These are phyloP conservation scores for Ormyrus rosae DNA, from an alignment of 2,888 invertebrate genomes.

Conservation along the genomic window DNA sequence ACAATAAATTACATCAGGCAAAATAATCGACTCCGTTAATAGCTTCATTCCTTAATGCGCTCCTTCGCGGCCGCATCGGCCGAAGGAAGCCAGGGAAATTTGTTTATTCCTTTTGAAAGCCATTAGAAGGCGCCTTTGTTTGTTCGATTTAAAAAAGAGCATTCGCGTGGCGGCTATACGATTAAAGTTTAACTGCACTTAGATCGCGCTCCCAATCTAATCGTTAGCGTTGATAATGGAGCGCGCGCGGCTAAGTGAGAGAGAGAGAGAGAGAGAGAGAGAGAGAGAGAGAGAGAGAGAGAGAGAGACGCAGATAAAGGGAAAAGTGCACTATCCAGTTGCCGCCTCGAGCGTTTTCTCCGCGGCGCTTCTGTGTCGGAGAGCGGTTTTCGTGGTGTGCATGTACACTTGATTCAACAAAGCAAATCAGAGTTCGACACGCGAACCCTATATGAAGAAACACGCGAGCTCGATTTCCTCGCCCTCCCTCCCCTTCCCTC, in stretches of 20 bases:
- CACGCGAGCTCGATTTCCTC: slow-evolving; percentile 69
- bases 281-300: slow-evolving; percentile 54
- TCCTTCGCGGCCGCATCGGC: not conserved
- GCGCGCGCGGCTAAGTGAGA: slow-evolving; percentile 12
- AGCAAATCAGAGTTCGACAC: slow-evolving; percentile 76
- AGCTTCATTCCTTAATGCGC: slow-evolving; percentile 25
- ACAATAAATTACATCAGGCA: slow-evolving; percentile 20
- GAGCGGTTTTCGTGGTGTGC: slow-evolving; percentile 42
- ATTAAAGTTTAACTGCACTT: slow-evolving; percentile 61
- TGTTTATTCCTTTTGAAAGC: slow-evolving; percentile 17
- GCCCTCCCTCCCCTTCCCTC: not conserved
- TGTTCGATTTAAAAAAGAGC: slow-evolving; percentile 50
- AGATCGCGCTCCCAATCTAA: slow-evolving; percentile 58
- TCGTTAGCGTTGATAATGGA: slow-evolving; percentile 63
- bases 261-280: slow-evolving; percentile 53
- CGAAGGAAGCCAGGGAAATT: not conserved
- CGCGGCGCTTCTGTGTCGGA: slow-evolving; percentile 53
- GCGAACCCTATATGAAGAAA: slow-evolving; percentile 72
- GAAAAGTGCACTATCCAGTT: slow-evolving; percentile 67
- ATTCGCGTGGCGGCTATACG: slow-evolving; percentile 50
- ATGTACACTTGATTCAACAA: slow-evolving; percentile 74
- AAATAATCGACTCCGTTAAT: slow-evolving; percentile 12
- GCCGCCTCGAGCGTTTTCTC: slow-evolving; percentile 54
- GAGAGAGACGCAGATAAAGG: slow-evolving; percentile 54
- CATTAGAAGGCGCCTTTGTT: slow-evolving; percentile 37